Conservation (phyloP, 2,888 invertebrate species). For the Panzeria rudis region DNA sequence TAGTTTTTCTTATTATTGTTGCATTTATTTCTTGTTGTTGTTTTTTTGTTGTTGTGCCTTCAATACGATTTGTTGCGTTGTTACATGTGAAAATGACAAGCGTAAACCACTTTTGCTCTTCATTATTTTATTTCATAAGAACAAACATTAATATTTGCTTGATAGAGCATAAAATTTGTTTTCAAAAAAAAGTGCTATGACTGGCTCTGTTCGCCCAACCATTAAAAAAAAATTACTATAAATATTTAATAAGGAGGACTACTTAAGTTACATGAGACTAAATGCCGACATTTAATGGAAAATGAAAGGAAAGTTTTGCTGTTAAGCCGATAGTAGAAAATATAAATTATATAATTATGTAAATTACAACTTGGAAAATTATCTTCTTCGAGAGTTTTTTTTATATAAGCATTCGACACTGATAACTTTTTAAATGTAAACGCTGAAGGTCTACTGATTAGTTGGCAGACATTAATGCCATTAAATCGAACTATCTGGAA, state of each 20-base stretch:
- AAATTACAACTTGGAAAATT: neutral
- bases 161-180: conserved; percentile 60
- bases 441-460: too few species aligned
- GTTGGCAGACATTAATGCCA: too few species aligned
- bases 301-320: conserved; percentile 31
- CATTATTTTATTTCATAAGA: conserved; percentile 42
- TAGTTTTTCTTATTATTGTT: conserved; percentile 1
- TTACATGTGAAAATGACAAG: conserved; percentile 68
- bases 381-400: too few species aligned
- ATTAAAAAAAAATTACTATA: conserved; percentile 5
- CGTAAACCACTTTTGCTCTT: conserved; percentile 70
- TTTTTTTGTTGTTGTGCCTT: conserved; percentile 14
- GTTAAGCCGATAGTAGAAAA: neutral
- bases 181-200: conserved; percentile 6
- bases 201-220: conserved; percentile 7
- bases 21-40: neutral
- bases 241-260: conserved; percentile 8
- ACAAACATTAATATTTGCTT: conserved; percentile 31
- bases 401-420: too few species aligned
- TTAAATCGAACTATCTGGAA: too few species aligned
- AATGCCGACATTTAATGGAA: conserved; percentile 39
- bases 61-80: conserved; percentile 59
- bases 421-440: too few species aligned
- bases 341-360: neutral
- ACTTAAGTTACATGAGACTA: conserved; percentile 24